These are phyloP conservation scores for Acropora tenuis DNA, from an alignment of 64 coral and sea anemone genomes.

Conservation along the genomic window DNA sequence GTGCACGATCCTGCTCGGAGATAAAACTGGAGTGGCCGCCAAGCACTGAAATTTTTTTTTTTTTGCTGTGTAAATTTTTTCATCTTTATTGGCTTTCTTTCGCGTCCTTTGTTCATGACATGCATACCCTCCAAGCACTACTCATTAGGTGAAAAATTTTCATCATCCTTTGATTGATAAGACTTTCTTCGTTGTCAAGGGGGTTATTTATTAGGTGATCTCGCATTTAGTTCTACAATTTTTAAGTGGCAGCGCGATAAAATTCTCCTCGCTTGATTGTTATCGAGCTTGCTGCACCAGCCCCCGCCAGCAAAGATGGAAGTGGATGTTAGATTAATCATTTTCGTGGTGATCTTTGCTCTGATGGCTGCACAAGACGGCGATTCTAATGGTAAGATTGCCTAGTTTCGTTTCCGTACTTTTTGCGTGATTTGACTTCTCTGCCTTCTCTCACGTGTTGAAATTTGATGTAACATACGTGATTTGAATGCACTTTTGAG, in stretches of 20 bases:
- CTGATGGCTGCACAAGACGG: slow-evolving; percentile 17
- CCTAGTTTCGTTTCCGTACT: neutral
- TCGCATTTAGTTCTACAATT: too few relatives aligned
- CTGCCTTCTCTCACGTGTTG: too few relatives aligned
- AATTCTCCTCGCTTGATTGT: too few relatives aligned
- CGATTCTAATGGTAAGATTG: neutral
- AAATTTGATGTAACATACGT: too few relatives aligned
- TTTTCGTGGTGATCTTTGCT: neutral
- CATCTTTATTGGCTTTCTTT: neutral
- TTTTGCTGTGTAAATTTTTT: neutral
- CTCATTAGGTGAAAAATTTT: neutral
- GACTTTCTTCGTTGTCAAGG: neutral
- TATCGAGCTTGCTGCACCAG: too few relatives aligned
- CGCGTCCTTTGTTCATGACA: neutral
- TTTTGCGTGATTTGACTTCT: neutral
- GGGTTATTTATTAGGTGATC: too few relatives aligned
- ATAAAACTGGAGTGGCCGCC: neutral
- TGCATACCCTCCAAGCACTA: neutral
- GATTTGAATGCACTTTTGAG: too few relatives aligned
- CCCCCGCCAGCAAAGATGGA: neutral
- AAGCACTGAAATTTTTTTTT: neutral
- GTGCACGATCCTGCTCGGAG: neutral
- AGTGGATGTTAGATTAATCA: slow-evolving; percentile 4
- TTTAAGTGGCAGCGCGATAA: too few relatives aligned
- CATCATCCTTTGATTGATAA: neutral